Percentiles rank a stretch among this genome's conserved stretches.
Conservation (phyloP, 2,888 invertebrate species). For the Periphyllus acericola region DNA sequence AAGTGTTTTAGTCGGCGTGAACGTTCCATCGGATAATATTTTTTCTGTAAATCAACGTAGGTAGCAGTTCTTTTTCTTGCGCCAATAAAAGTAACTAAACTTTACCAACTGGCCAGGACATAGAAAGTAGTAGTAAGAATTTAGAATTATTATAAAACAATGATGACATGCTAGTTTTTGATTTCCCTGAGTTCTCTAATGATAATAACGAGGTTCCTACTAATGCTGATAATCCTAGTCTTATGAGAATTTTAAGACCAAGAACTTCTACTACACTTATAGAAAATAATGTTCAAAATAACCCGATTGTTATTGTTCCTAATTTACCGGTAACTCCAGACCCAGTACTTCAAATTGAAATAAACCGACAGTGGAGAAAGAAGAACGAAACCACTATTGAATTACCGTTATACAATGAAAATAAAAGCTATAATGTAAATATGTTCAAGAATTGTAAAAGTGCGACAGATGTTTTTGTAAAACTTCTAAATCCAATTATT, state of each 20-base stretch:
- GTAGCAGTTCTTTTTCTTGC: too few relatives aligned
- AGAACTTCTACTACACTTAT: slow-evolving; percentile 8
- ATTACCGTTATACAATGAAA: neutral
- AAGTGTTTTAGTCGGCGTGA: too few relatives aligned
- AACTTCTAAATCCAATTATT: slow-evolving; percentile 1
- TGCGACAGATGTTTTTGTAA: slow-evolving; percentile 11
- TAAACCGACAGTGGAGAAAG: slow-evolving; percentile 12
- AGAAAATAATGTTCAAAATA: slow-evolving; percentile 1
- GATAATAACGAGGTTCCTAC: slow-evolving; percentile 5
- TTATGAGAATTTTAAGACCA: slow-evolving; percentile 9
- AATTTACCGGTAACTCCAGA: slow-evolving; percentile 2
- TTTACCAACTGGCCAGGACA: too few relatives aligned
- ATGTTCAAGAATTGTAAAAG: neutral
- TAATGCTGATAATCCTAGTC: slow-evolving; percentile 9
- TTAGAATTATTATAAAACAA: too few relatives aligned
- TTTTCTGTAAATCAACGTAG: too few relatives aligned
- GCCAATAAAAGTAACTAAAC: too few relatives aligned
- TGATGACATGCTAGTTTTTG: neutral
- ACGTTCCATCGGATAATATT: too few relatives aligned
- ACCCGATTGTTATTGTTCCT: neutral
- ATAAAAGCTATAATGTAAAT: neutral
- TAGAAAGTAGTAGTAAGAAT: too few relatives aligned
- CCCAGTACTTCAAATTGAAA: slow-evolving; percentile 2
- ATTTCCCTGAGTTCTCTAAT: slow-evolving; percentile 5
- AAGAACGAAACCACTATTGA: neutral